Percentiles rank a stretch among this genome's conserved stretches.
Evolutionary conservation across 2,113 vertebrate genomes (phyloP).

Genomic region (Cercocebus atys): DNA sequence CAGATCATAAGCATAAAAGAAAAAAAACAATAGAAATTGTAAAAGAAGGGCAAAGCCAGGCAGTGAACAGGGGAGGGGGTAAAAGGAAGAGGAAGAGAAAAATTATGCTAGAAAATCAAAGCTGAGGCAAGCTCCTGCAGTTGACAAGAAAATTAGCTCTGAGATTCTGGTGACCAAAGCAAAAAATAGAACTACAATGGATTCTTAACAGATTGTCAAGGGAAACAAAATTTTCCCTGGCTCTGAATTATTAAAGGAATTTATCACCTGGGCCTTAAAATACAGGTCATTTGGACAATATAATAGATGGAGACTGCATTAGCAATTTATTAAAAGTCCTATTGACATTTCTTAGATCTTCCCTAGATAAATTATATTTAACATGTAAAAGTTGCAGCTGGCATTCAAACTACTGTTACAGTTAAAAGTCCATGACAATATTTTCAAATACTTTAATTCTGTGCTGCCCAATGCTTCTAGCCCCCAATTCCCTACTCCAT

Average conservation of each 20-base stretch:
- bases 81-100: not conserved
- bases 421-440: not conserved
- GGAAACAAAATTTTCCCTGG: conserved; percentile 16
- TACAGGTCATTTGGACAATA: not conserved
- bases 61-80: not conserved
- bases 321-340: conserved; percentile 26
- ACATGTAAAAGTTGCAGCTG: not conserved
- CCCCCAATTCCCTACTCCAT: conserved; percentile 16
- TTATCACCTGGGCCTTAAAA: not conserved
- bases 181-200: not conserved
- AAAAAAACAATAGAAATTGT: not conserved
- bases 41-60: not conserved
- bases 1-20: not conserved
- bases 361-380: conserved; percentile 21
- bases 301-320: not conserved
- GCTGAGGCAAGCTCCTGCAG: not conserved
- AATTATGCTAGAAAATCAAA: not conserved
- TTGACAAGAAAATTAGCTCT: conserved; percentile 45
- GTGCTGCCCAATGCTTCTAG: not conserved
- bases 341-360: not conserved
- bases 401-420: not conserved
- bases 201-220: conserved; percentile 2
- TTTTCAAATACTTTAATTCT: conserved; percentile 40
- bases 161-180: conserved; percentile 41
- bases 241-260: conserved; percentile 27